phyloP scores from a whole-genome alignment of 30 jellyfish, hydroid and myxozoan genomes.

The Cassiopea andromeda region DNA sequence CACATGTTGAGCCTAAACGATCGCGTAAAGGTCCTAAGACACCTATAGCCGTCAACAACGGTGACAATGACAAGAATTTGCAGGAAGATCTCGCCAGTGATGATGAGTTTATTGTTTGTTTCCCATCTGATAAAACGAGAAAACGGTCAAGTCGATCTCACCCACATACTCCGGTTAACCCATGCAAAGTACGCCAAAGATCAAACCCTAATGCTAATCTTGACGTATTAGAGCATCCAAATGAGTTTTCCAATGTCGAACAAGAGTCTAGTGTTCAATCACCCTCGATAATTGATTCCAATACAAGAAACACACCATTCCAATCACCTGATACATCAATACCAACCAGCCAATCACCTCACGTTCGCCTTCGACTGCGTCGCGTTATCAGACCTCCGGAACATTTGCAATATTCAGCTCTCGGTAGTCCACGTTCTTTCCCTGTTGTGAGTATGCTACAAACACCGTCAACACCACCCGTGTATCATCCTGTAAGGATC shows the following conservation, averaged over 20 bases:
- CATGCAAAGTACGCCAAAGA: not conserved
- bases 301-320: not conserved
- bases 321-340: not conserved
- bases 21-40: not conserved
- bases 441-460: slow-evolving; percentile 24
- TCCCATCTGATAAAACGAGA: not conserved
- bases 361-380: slow-evolving; percentile 17
- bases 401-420: slow-evolving; percentile 3
- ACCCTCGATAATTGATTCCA: not conserved
- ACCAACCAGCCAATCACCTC: slow-evolving; percentile 10
- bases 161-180: slow-evolving; percentile 20
- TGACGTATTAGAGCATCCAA: slow-evolving; percentile 15
- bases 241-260: not conserved
- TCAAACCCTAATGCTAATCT: not conserved
- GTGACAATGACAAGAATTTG: not conserved
- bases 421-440: slow-evolving; percentile 21
- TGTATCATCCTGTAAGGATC: slow-evolving; percentile 8
- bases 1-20: not conserved
- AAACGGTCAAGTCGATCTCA: slow-evolving; percentile 36
- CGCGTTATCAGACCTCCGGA: slow-evolving; percentile 31
- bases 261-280: not conserved
- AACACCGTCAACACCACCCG: not conserved
- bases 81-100: slow-evolving; percentile 16
- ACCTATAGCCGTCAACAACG: not conserved
- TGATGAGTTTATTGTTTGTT: not conserved